Percentiles rank a stretch among this genome's conserved stretches.
Conservation (phyloP, 2,797 vertebrate species). For the Scomberomorus guttatus region DNA sequence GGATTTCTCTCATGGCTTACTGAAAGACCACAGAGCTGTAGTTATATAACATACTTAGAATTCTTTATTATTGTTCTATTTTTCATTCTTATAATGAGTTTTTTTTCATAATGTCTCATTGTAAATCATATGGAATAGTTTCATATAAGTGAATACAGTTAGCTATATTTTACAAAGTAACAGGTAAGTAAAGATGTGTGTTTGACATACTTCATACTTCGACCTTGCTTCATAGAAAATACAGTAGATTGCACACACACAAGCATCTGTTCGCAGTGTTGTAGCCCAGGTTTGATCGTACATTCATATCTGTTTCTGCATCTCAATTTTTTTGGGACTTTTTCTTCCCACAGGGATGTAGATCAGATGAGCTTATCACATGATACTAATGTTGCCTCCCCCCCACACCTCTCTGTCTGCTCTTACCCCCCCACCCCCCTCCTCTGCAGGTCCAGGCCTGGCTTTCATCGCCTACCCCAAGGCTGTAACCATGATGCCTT, state of each 20-base stretch:
- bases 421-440: constrained; percentile 63
- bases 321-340: constrained; percentile 40
- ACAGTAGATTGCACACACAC: neutral
- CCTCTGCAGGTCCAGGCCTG: constrained; percentile 94
- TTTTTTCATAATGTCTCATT: neutral
- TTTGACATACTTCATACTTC: neutral
- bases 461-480: constrained; percentile 99
- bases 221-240: neutral
- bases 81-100: neutral
- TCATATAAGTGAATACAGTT: constrained; percentile 31
- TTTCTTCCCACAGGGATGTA: constrained; percentile 62
- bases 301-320: constrained; percentile 73
- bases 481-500: constrained; percentile 98
- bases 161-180: neutral
- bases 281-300: constrained; percentile 17
- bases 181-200: constrained; percentile 62
- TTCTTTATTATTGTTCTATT: neutral
- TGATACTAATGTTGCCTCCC: constrained; percentile 76
- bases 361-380: constrained; percentile 72
- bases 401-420: constrained; percentile 71
- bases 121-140: constrained; percentile 26
- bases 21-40: constrained; percentile 31
- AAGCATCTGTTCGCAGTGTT: neutral
- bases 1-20: constrained; percentile 41
- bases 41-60: neutral